Conservation (phyloP, 2,113 vertebrate species). For the Macquaria australasica region DNA sequence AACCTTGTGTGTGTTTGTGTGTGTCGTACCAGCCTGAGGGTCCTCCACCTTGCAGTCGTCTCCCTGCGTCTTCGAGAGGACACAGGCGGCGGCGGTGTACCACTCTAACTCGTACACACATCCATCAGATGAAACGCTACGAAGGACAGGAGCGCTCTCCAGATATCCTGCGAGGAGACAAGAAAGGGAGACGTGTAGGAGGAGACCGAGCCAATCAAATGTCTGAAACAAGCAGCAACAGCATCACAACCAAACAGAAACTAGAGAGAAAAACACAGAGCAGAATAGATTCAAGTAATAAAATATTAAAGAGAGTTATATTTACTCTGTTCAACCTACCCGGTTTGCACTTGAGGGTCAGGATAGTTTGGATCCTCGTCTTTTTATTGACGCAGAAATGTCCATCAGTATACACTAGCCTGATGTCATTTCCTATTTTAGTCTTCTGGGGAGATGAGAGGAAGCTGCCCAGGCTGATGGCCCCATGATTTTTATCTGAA, state of each 20-base stretch:
- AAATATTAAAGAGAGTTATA: background rate
- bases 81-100: slow-evolving; percentile 93
- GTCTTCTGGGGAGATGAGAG: slow-evolving; percentile 87
- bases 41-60: slow-evolving; percentile 92
- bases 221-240: background rate
- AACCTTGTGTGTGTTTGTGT: background rate
- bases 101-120: slow-evolving; percentile 93
- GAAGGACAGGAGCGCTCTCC: slow-evolving; percentile 90
- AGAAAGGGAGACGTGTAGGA: background rate
- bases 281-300: too few relatives aligned
- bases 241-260: background rate
- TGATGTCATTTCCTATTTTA: slow-evolving; percentile 85
- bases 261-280: background rate
- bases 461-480: slow-evolving; percentile 90
- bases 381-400: slow-evolving; percentile 80
- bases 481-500: slow-evolving; percentile 82
- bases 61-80: slow-evolving; percentile 89
- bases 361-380: slow-evolving; percentile 84
- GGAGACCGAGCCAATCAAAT: background rate
- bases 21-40: slow-evolving; percentile 87
- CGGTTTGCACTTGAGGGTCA: slow-evolving; percentile 92
- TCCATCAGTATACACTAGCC: slow-evolving; percentile 91
- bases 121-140: slow-evolving; percentile 61
- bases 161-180: slow-evolving; percentile 86
- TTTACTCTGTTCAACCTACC: slow-evolving; percentile 76